Conservation (phyloP, 1,140 invertebrate genomes). For the Trachelipus rathkii region DNA sequence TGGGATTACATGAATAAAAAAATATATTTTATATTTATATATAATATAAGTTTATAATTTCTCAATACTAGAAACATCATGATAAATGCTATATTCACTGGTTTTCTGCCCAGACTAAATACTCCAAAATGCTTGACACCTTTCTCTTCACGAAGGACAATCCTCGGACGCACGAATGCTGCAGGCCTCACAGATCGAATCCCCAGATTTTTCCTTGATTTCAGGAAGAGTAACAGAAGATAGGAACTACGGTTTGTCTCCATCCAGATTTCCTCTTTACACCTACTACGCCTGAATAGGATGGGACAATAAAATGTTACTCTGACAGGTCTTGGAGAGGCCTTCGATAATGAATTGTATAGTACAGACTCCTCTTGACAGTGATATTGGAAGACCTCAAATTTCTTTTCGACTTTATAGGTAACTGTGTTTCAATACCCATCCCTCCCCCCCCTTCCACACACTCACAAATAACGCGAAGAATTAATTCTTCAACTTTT, state of each 20-base stretch:
- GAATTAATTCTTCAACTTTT: no score
- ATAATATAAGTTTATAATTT: no score
- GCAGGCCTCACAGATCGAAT: conserved; percentile 41
- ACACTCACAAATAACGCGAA: no score
- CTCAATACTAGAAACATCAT: no score
- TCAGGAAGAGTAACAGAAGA: conserved; percentile 26
- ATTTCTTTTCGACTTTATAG: no score
- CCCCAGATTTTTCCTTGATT: conserved; percentile 20
- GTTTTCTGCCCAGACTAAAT: conserved; percentile 45
- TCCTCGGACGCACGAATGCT: conserved; percentile 54
- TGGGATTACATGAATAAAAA: no score
- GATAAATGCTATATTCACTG: conserved; percentile 37
- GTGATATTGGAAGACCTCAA: no score
- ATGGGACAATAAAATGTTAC: conserved; percentile 53
- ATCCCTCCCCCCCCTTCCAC: no score
- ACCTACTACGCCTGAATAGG: conserved; percentile 48
- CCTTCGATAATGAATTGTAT: conserved; percentile 52
- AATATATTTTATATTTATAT: no score
- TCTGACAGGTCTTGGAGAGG: conserved; percentile 52
- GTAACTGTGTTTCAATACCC: no score
- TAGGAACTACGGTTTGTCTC: conserved; percentile 45
- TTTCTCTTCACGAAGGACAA: conserved; percentile 52
- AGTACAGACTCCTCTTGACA: conserved; percentile 46
- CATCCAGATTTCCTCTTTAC: conserved; percentile 52
- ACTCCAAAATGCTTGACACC: conserved; percentile 49